These are phyloP conservation scores for Conger conger DNA, from an alignment of 2,113 vertebrate genomes.

Conservation along the genomic window DNA sequence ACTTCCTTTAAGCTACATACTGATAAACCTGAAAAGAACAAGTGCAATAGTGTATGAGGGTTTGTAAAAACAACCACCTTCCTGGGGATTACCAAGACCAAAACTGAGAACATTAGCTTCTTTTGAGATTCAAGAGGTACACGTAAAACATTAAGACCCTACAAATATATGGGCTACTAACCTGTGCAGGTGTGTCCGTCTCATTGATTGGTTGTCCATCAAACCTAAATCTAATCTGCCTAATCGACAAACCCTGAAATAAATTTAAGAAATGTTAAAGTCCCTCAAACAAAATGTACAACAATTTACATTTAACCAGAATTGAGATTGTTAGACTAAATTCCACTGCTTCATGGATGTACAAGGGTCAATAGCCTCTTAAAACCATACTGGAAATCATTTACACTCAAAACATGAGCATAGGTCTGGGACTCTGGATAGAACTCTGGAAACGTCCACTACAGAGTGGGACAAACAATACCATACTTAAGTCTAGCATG, in stretches of 20 bases:
- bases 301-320: neutral
- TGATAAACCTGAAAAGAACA: neutral
- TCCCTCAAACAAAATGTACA: neutral
- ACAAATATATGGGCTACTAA: slow-evolving; percentile 32
- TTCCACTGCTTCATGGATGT: neutral
- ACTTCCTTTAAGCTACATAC: neutral
- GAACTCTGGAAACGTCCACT: neutral
- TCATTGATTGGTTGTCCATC: slow-evolving; percentile 81
- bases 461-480: no score
- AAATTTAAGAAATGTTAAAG: neutral
- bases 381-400: neutral
- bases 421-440: neutral
- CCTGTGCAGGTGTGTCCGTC: slow-evolving; percentile 79
- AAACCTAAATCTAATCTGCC: slow-evolving; percentile 82
- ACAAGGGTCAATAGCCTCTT: neutral
- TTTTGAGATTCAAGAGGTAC: neutral
- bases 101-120: neutral
- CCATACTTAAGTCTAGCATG: neutral
- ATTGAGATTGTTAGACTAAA: neutral
- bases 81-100: neutral
- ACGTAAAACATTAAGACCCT: neutral
- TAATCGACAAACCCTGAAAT: slow-evolving; percentile 75
- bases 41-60: no score
- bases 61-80: neutral
- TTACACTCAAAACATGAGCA: neutral